Base-by-base conservation (phyloP, 2,113 vertebrate species). In the Eidolon helvum region DNA sequence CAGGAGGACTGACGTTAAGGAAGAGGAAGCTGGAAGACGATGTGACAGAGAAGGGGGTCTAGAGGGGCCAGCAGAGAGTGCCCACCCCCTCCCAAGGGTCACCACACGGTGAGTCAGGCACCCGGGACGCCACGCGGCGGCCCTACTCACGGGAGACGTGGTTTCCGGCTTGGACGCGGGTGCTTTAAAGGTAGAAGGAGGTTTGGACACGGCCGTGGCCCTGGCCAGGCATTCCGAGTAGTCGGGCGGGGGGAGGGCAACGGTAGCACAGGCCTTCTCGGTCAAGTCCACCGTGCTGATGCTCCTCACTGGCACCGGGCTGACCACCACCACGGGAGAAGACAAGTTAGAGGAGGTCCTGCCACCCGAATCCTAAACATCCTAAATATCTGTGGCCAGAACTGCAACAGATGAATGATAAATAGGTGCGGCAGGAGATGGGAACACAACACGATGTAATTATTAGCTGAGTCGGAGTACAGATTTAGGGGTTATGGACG, bases 231-330 rank as follows among this genome's bases (percentile, higher is more conserved):
- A 79, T 30, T 99, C 98, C 82, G 98, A 96, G 95, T 99, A 99
- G 97, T 99, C 99, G 1, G 99, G 99, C 0, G 99, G 99, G 0
- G 99, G 99, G 79, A 99, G 99, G 88, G 99, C 99, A 72, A 99
- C 98, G 80, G 99, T 94, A 40, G 99, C 98, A 0, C 97, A 96
- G 30, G 98, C 98, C 61, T 99, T 99, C 69, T 99, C 99, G 2
- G 98, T 96, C 45, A 99, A 96, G 93, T 99, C 99, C 95, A 98
- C 98, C 0, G 98, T 98, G 45, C 99, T 99, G 6, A 99, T 90
- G 48, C 99, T 98, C 38, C 99, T 98, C 69, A 99, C 95, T 0
- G 99, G 99, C 0, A 98, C 98, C 3, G 98, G 80, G 92, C 99
- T 99, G 93, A 96, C 97, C 88, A 94, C 43, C 55, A 16, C 96